phyloP scores from a whole-genome alignment of 2,888 invertebrate species.

The Campoletis raptor region DNA sequence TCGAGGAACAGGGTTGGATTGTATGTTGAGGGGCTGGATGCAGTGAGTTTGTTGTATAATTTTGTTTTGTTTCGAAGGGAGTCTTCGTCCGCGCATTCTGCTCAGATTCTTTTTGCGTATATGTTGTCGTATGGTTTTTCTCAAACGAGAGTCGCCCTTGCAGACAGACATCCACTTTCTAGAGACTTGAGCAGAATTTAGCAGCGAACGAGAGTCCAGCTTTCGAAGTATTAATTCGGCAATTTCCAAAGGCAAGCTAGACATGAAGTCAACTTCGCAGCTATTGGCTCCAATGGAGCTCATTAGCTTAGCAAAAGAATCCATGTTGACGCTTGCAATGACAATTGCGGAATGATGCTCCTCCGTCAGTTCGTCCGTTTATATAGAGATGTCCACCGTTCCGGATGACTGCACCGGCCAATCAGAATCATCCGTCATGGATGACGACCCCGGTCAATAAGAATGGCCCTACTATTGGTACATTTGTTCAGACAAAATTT shows the following conservation, averaged over 20 bases:
- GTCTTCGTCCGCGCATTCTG: not conserved
- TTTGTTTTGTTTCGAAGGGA: slow-evolving; percentile 8
- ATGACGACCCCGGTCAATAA: slow-evolving; percentile 4
- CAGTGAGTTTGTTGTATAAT: not conserved
- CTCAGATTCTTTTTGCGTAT: slow-evolving; percentile 24
- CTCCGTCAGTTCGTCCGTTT: slow-evolving; percentile 8
- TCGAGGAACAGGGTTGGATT: not conserved
- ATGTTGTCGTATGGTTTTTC: slow-evolving; percentile 22
- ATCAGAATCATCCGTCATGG: slow-evolving; percentile 23
- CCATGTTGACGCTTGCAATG: slow-evolving; percentile 34
- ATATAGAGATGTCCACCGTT: slow-evolving; percentile 21
- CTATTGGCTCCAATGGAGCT: slow-evolving; percentile 30
- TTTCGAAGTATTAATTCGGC: slow-evolving; percentile 37
- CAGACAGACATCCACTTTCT: slow-evolving; percentile 43
- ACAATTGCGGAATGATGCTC: slow-evolving; percentile 52
- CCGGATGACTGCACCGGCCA: slow-evolving; percentile 25
- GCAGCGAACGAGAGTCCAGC: slow-evolving; percentile 36
- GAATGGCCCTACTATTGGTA: not conserved
- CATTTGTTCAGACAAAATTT: not conserved
- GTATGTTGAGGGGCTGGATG: not conserved
- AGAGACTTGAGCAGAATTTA: slow-evolving; percentile 36
- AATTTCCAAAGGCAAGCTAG: slow-evolving; percentile 35
- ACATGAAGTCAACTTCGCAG: slow-evolving; percentile 31
- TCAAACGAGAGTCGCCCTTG: slow-evolving; percentile 37
- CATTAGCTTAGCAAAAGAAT: slow-evolving; percentile 46